A percentile compares a stretch with the other conserved stretches of the same genome.
phyloP scores from a whole-genome alignment of 1,140 invertebrate genomes.

The Procambarus virginalis region DNA sequence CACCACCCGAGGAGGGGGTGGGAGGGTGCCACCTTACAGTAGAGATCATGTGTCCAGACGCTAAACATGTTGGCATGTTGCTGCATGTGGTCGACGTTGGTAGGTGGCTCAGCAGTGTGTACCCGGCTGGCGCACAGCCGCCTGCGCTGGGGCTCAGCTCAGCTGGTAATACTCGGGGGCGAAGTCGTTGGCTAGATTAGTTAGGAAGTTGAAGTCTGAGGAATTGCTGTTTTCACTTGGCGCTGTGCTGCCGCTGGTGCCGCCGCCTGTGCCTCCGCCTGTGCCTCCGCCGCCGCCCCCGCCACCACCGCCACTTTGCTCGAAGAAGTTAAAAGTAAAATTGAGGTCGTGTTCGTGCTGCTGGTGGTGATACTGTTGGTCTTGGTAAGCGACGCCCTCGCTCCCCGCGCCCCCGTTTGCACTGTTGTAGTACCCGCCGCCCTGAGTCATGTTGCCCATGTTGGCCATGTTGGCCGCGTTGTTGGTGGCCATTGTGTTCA shows the following conservation, averaged over 20 bases:
- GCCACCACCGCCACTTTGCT: conserved; percentile 66
- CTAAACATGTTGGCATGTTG: not conserved
- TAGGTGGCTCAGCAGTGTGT: not conserved
- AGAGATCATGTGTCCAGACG: not conserved
- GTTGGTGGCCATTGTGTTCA: conserved; percentile 56
- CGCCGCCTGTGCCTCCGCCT: conserved; percentile 46
- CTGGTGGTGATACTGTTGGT: conserved; percentile 72
- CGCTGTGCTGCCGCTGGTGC: conserved; percentile 49
- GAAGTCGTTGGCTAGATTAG: conserved; percentile 91
- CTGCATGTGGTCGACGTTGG: not conserved
- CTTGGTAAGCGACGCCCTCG: conserved; percentile 50
- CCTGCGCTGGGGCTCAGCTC: conserved; percentile 75
- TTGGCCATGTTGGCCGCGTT: conserved; percentile 59
- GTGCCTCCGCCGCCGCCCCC: conserved; percentile 25
- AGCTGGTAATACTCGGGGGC: conserved; percentile 93
- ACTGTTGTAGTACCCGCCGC: conserved; percentile 71
- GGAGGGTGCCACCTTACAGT: not conserved
- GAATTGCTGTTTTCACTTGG: conserved; percentile 90
- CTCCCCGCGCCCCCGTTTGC: conserved; percentile 21
- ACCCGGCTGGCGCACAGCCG: not conserved
- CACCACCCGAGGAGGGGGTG: not conserved
- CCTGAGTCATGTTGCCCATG: conserved; percentile 65
- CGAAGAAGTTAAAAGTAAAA: conserved; percentile 71
- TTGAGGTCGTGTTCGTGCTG: conserved; percentile 70
- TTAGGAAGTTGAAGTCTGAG: conserved; percentile 93